Percentiles rank a stretch among this genome's conserved stretches.
These are phyloP conservation scores for Eciton burchellii DNA, from an alignment of 1,140 invertebrate species.

Conservation along the genomic window DNA sequence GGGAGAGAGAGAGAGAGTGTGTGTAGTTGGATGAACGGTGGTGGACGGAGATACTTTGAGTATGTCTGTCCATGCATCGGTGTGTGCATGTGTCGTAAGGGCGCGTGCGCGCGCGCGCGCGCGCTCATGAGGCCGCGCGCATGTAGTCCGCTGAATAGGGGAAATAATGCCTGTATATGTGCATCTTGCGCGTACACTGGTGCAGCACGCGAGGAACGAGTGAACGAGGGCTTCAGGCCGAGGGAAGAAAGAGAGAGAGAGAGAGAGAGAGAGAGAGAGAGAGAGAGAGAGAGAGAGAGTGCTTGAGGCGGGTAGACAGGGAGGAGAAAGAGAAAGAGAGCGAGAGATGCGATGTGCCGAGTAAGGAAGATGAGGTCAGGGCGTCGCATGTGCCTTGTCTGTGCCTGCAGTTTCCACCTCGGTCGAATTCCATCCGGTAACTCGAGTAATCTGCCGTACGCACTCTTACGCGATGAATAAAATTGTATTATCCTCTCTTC, in stretches of 20 bases:
- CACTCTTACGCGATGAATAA: constrained; percentile 3
- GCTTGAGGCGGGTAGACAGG: not conserved
- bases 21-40: constrained; percentile 50
- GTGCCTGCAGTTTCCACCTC: constrained; percentile 35
- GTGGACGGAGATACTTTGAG: constrained; percentile 49
- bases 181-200: constrained; percentile 3
- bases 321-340: constrained; percentile 1
- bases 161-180: constrained; percentile 24
- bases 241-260: not conserved
- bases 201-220: constrained; percentile 33
- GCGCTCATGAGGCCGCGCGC: constrained; percentile 32
- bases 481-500: constrained; percentile 3
- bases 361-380: constrained; percentile 18
- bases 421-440: constrained; percentile 23
- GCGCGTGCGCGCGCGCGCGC: constrained; percentile 28
- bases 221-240: constrained; percentile 38
- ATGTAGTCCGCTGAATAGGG: constrained; percentile 1
- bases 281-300: constrained; percentile 50
- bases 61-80: constrained; percentile 22
- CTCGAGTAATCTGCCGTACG: constrained; percentile 9
- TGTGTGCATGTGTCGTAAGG: constrained; percentile 1
- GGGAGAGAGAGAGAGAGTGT: constrained; percentile 21
- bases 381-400: not conserved
- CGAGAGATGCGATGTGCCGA: constrained; percentile 33
- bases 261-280: constrained; percentile 18